Base-by-base conservation (phyloP, 2,113 vertebrate species). In the Anhinga rufa region DNA sequence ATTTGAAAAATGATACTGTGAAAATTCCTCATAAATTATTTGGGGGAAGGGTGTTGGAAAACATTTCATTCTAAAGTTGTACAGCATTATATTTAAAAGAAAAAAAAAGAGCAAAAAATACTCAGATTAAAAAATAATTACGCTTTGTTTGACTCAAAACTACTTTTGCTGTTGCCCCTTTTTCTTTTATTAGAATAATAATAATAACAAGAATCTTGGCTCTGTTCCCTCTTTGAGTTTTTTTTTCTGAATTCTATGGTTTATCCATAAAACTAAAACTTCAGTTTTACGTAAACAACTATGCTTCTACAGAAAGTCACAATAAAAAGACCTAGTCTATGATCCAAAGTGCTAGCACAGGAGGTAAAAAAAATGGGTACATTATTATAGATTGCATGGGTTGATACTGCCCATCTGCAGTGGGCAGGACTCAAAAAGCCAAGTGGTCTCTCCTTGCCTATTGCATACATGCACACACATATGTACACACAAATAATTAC, bases 21-120 rank as follows among this genome's bases (percentile, higher is more conserved):
- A 87, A 95, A 82, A 36, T 76, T 69, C 6, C 17, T 82, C 5
- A 76, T 94, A 94, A 91, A 92, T 90, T 14, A 91, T 94, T 95
- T 91, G 82, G 19, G 28, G 65, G 21, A 13, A n/a, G 25, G 24
- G 19, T 66, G 61, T 17, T 87, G 81, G 89, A 91, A 95, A 91
- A 82, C 19, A 57, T 70, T 86, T 90, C 7, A 58, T 71, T 91
- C 60, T 69, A 90, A 95, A 95, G 65, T 82, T 95, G 61, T 76
- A 9, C 18, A 69, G 31, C 40, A 51, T 71, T 93, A 60, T 38
- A 64, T 71, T 84, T 86, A 66, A 93, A 92, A 86, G 22, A 17
- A 70, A 70, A 80, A 71, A 44, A 52, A 44, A 52, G 7, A 72
- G 4, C 18, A 60, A 79, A 93, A 93, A 60, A 6, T 16, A 79